Conservation (phyloP, 1,140 invertebrate species). For the Coboldia fuscipes region DNA sequence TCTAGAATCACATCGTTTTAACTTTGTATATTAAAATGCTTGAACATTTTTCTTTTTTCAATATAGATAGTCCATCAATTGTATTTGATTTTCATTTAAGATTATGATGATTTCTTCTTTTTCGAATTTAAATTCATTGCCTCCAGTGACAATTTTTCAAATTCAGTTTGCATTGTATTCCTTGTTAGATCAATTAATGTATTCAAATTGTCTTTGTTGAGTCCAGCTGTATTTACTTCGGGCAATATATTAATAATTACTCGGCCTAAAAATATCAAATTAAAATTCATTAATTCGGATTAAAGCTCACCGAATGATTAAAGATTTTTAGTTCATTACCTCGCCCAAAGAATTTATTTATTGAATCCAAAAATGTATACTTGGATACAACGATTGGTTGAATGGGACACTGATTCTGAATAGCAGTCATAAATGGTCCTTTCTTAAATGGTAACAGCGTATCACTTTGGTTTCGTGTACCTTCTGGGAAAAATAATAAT, state of each 20-base stretch:
- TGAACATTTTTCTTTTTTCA: too few relatives aligned
- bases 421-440: conserved; percentile 81
- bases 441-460: conserved; percentile 68
- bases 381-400: conserved; percentile 77
- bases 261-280: conserved; percentile 30
- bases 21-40: too few relatives aligned
- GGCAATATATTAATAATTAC: conserved; percentile 49
- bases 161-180: conserved; percentile 37
- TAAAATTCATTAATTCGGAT: background rate
- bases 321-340: conserved; percentile 24
- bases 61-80: too few relatives aligned
- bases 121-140: too few relatives aligned
- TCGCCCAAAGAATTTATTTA: conserved; percentile 46
- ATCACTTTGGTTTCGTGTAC: conserved; percentile 41
- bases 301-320: background rate
- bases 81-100: too few relatives aligned
- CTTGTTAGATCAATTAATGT: conserved; percentile 21
- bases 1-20: too few relatives aligned
- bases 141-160: conserved; percentile 27
- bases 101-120: too few relatives aligned
- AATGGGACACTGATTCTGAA: conserved; percentile 61
- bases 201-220: conserved; percentile 25
- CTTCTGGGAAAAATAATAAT: conserved; percentile 54
- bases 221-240: conserved; percentile 36
- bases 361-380: conserved; percentile 61